Base-by-base conservation (phyloP, 2,888 invertebrate species). In the Lycophotia porphyrea region DNA sequence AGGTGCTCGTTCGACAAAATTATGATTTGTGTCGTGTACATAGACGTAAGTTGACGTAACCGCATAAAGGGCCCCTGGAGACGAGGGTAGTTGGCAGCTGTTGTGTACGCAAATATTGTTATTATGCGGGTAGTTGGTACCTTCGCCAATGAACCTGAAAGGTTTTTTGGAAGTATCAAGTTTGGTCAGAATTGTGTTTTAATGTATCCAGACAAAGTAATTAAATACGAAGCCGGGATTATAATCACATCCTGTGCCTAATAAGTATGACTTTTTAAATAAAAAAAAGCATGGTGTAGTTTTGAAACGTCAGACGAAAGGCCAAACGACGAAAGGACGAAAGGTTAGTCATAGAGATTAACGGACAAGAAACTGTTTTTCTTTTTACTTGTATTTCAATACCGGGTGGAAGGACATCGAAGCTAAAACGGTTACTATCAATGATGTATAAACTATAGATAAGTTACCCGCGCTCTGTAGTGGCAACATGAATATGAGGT, bases 11-110 rank as follows among this genome's bases (percentile, higher is more conserved):
- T 66, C 39, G 55, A 61, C 64, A 71, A 74, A 71, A 76, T 84
- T 82, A 81, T 84, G 63, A 68, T 70, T 83, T 80, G 79, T 78
- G 84, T 83, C 70, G 44, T 60, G 39, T 74, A 78, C 52, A 67
- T 47, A 78, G 66, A 52, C 44, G 44, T 42, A n/a, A 65, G 63
- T 47, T 81, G 66, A 52, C 44, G 44, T 42, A n/a, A 65, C 49
- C 55, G 70, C 79, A 65, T 70, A 70, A 78, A 78, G 60, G 79
- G 39, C 3, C 44, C 18, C 27, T 44, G 63, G 52, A 64, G 65
- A 80, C 47, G 63, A 78, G 83, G 79, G 84, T 80, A 69, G 39
- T 61, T 58, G 79, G 83, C 78, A 69, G 39, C 77, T 36, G 83
- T 78, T 83, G 44, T 78, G 24, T 60, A 55, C 52, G 77, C 78